These are phyloP conservation scores for Dipodomys ordii DNA, from an alignment of 2,113 vertebrate species.

Conservation along the genomic window DNA sequence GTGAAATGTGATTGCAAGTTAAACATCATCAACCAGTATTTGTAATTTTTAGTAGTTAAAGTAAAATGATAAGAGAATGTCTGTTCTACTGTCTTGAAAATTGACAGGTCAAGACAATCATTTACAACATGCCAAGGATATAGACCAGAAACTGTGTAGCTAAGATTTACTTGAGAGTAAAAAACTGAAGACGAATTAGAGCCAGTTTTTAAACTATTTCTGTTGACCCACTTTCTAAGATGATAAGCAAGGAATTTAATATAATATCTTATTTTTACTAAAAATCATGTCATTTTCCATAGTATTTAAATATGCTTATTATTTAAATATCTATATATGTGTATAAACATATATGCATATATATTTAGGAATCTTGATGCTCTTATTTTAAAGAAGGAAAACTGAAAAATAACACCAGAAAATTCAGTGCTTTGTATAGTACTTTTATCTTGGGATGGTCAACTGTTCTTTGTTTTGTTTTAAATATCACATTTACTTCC, in stretches of 20 bases:
- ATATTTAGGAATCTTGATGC: not conserved
- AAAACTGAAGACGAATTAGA: not conserved
- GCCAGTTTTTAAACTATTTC: not conserved
- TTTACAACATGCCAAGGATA: not conserved
- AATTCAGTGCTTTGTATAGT: not conserved
- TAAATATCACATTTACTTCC: not conserved
- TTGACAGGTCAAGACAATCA: not conserved
- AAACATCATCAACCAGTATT: slow-evolving; percentile 30
- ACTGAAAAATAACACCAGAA: not conserved
- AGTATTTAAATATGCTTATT: not conserved
- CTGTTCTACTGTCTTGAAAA: not conserved
- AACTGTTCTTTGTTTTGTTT: not conserved
- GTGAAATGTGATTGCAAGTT: not conserved
- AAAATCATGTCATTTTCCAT: not conserved
- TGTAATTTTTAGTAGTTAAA: slow-evolving; percentile 13
- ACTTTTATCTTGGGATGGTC: not conserved
- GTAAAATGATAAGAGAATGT: not conserved
- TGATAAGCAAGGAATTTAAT: not conserved
- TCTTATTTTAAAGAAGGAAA: not conserved
- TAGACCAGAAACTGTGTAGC: not conserved
- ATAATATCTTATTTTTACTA: not conserved
- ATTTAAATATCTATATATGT: too few species aligned
- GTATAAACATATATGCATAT: not conserved
- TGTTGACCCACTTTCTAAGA: not conserved
- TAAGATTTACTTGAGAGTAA: slow-evolving; percentile 3